Conservation (phyloP, 2,888 invertebrate genomes). For the Syrista parreyssii region DNA sequence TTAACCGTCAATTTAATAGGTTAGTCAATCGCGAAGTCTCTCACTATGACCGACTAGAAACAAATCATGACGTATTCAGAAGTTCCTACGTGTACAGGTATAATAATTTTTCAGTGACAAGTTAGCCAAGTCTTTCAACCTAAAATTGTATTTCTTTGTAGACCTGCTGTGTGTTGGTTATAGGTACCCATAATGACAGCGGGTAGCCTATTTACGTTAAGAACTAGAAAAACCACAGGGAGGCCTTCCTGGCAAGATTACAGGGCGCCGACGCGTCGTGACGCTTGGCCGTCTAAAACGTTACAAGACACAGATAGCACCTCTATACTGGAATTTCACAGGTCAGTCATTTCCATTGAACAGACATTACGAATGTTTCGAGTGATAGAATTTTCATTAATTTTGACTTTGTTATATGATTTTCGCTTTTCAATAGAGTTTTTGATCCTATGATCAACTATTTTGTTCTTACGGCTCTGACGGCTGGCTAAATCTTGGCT, state of each 20-base stretch:
- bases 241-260: slow-evolving; percentile 38
- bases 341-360: neutral
- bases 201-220: slow-evolving; percentile 18
- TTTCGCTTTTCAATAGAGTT: too few species aligned
- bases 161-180: neutral
- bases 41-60: neutral
- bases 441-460: too few species aligned
- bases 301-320: neutral
- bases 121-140: neutral
- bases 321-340: neutral
- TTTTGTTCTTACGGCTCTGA: neutral
- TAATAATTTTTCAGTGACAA: neutral
- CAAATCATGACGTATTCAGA: neutral
- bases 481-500: neutral
- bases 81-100: neutral
- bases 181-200: slow-evolving; percentile 14
- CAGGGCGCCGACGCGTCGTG: slow-evolving; percentile 35
- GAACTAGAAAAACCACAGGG: slow-evolving; percentile 46
- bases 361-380: neutral
- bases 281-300: slow-evolving; percentile 2
- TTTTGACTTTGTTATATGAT: neutral
- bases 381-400: neutral
- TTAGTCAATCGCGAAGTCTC: neutral
- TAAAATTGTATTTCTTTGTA: neutral
- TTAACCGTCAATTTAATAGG: neutral